Conservation (phyloP, 2,797 vertebrate species). For the Pangasius sanitwongsei region DNA sequence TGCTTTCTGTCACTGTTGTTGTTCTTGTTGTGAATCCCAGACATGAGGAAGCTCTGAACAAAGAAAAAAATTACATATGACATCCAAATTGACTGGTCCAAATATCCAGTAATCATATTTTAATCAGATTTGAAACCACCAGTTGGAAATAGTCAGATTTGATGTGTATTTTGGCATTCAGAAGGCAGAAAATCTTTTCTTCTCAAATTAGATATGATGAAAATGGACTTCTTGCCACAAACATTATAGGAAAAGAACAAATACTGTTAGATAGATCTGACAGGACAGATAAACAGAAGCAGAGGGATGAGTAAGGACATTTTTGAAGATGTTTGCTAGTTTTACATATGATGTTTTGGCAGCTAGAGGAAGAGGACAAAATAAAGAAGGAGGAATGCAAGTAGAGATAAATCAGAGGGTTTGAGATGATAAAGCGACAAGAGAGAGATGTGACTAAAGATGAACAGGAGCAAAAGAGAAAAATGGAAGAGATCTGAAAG, state of each 20-base stretch:
- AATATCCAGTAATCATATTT: not conserved
- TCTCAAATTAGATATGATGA: not conserved
- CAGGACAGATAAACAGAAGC: not conserved
- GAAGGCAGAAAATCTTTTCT: not conserved
- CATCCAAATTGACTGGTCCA: too few species aligned
- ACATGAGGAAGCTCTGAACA: not conserved
- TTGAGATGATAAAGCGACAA: not conserved
- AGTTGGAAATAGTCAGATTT: not conserved
- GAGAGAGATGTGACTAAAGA: not conserved
- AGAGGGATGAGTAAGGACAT: not conserved
- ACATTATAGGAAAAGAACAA: not conserved
- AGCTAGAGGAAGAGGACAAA: not conserved
- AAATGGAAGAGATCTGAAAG: not conserved
- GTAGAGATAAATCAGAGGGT: not conserved
- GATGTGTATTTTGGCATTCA: not conserved
- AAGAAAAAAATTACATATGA: not conserved
- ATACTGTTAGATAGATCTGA: not conserved
- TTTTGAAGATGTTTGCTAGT: not conserved
- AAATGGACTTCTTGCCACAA: not conserved
- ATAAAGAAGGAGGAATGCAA: not conserved
- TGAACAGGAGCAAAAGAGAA: not conserved
- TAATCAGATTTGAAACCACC: not conserved
- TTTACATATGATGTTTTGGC: not conserved
- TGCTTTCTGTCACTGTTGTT: not conserved
- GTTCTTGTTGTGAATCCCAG: not conserved